Evolutionary conservation across 1,140 invertebrate species (phyloP).

Genomic region (Eupristina koningsbergeri): DNA sequence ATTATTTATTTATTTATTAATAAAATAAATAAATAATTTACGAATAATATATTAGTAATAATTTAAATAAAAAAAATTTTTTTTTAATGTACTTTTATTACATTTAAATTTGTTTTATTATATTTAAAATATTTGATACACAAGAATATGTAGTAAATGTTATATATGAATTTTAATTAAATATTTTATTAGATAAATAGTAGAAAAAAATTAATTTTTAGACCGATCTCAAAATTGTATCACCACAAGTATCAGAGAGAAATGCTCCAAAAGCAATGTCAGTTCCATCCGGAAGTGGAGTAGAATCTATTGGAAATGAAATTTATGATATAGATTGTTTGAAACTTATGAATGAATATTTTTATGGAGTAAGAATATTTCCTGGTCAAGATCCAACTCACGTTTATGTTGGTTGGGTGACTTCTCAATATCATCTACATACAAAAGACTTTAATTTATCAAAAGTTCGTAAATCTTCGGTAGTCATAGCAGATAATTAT

Average conservation of each 20-base stretch:
- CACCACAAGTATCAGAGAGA: slow-evolving; percentile 80
- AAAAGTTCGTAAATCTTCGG: slow-evolving; percentile 88
- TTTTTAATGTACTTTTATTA: no score
- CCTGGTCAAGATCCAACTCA: slow-evolving; percentile 98
- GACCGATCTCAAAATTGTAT: slow-evolving; percentile 79
- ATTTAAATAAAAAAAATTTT: no score
- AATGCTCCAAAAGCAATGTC: slow-evolving; percentile 82
- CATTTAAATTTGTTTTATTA: no score
- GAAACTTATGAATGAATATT: slow-evolving; percentile 97
- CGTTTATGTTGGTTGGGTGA: slow-evolving; percentile 99
- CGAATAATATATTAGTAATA: no score
- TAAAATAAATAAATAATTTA: no score
- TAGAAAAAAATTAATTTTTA: slow-evolving; percentile 56
- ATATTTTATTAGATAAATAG: no score
- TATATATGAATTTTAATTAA: no score
- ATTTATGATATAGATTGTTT: slow-evolving; percentile 90
- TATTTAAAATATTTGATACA: no score
- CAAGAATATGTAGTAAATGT: no score
- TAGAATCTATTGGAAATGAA: slow-evolving; percentile 86
- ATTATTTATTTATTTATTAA: no score
- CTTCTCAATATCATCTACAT: slow-evolving; percentile 94
- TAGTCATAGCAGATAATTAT: slow-evolving; percentile 88
- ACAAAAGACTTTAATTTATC: slow-evolving; percentile 92
- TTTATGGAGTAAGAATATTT: slow-evolving; percentile 92
- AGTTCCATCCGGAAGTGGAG: slow-evolving; percentile 77